Base-by-base conservation (phyloP, 2,888 invertebrate species). In the Marasmarcha lunaedactyla region DNA sequence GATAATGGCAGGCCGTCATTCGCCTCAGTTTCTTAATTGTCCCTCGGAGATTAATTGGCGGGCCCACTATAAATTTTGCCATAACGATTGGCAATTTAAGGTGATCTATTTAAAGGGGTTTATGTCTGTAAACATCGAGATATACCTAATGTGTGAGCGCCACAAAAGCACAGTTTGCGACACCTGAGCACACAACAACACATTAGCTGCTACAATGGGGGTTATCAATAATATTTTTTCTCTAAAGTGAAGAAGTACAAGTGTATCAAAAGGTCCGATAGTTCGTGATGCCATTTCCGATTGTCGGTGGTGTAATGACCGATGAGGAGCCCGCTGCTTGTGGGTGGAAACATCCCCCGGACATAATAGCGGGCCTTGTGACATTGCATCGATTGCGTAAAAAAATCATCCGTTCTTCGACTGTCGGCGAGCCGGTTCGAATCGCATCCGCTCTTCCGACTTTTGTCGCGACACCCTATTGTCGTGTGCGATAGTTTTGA, bases 291-390 rank as follows among this genome's bases (percentile, higher is more conserved):
- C 74, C 67, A 71, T 74, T 71, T 81, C 79, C 78, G 77, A 79
- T 71, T 73, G 77, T 73, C 59, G 54, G 77, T 73, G 7, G 59
- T 54, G 54, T 68, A 68, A 77, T 79, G 78, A 79, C 53, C 70
- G 79, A 79, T 79, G 78, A 73, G 63, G 56, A 54, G 59, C 57
- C 57, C 54, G 59, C 57, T 60, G 71, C 65, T 73, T 79, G 83
- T 84, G 83, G 83, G 84, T 81, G 84, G 83, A 83, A 79, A 84
- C 84, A 83, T 84, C 83, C 81, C 74, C 64, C 67, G 51, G 55
- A 63, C 62, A 74, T 73, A 70, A 70, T 58, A 60, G 59, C 56
- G 49, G 49, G 13, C 9, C 51, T 56, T 60, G 61, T 69, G 70
- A 68, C 64, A 52, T 60, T 51, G 49, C 55, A 50, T 49, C 49